Conservation (phyloP, 1,140 invertebrate genomes). For the Aphelenchoides besseyi region DNA sequence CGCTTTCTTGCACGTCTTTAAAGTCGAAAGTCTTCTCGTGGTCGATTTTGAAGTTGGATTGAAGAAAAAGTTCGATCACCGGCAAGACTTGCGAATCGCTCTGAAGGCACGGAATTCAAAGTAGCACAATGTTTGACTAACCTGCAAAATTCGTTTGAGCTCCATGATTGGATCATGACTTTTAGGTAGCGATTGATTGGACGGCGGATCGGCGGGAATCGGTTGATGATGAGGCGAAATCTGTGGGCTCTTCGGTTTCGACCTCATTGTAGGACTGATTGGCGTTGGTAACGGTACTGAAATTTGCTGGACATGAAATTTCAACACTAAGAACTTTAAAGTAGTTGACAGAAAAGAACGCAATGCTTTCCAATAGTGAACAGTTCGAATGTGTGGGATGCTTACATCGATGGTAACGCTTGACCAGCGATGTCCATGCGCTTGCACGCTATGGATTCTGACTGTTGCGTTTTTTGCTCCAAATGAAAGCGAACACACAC, state of each 20-base stretch:
- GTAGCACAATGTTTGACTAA: not conserved
- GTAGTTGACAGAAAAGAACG: too few relatives aligned
- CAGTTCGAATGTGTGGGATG: too few relatives aligned
- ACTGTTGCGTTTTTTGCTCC: too few relatives aligned
- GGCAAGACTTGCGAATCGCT: not conserved
- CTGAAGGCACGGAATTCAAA: not conserved
- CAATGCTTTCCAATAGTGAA: too few relatives aligned
- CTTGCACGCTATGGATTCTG: too few relatives aligned
- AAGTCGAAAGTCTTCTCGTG: conserved; percentile 8
- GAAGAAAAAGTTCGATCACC: conserved; percentile 7
- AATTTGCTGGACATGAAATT: too few relatives aligned
- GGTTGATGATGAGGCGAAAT: not conserved
- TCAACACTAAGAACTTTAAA: too few relatives aligned
- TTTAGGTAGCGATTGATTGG: not conserved
- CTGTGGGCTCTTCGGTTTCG: not conserved
- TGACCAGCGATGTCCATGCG: too few relatives aligned
- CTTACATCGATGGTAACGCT: too few relatives aligned
- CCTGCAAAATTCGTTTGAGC: not conserved
- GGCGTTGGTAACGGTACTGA: not conserved
- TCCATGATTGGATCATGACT: not conserved
- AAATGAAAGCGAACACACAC: too few relatives aligned
- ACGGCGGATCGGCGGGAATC: not conserved
- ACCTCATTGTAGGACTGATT: not conserved
- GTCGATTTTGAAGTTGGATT: not conserved
- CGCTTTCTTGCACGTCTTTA: not conserved